Evolutionary conservation across 1,140 invertebrate species (phyloP), one percentile per base, ranked within the genome.

Genomic region (Mercenaria mercenaria): DNA sequence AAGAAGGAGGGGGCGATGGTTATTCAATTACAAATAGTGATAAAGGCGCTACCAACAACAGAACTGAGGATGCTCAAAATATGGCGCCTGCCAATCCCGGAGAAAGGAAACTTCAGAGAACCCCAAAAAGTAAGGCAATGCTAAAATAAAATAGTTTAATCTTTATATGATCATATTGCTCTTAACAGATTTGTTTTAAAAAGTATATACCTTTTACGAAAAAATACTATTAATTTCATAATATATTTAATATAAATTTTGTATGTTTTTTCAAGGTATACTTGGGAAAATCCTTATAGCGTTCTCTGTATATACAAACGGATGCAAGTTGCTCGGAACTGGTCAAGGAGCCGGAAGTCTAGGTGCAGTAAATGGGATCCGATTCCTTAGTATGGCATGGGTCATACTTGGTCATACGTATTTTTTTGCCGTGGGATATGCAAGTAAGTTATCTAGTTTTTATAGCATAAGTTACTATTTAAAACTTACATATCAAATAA

Each of bases 351-450:
- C 90, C 6, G 92, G 91, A 11, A 91, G 89, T 37, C 74, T 94
- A n/a, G 87, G 79, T 1, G 88, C 90, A 8, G 41, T 95, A 18
- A 90, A 95, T 80, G 93, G 94, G 26, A 93, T 95, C 32, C 88
- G 94, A 2, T 97, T 98, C 0, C 97, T 99, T 61, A 98, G 98
- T 92, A 99, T 99, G 98, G 97, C 97, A 13, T 99, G 98, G 98
- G 98, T 99, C 0, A 98, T 99, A 52, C 97, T 99, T 3, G 98
- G 98, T 0, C 98, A 99, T 95, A 98, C 98, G 13, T 92, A 86
- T 72, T 72, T 76, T 18, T 95, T 94, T 89, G 23, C 52, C 20
- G 91, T 84, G 11, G 3, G 15, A 0, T 32, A 52, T 26, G 34
- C 15, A 13, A 26, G 76, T 79, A 52, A 79, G 50, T 43, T 2